A percentile compares a stretch with the other conserved stretches of the same genome.
These are phyloP conservation scores for Drosophila subquinaria DNA, from an alignment of 2,888 invertebrate species.

Conservation along the genomic window DNA sequence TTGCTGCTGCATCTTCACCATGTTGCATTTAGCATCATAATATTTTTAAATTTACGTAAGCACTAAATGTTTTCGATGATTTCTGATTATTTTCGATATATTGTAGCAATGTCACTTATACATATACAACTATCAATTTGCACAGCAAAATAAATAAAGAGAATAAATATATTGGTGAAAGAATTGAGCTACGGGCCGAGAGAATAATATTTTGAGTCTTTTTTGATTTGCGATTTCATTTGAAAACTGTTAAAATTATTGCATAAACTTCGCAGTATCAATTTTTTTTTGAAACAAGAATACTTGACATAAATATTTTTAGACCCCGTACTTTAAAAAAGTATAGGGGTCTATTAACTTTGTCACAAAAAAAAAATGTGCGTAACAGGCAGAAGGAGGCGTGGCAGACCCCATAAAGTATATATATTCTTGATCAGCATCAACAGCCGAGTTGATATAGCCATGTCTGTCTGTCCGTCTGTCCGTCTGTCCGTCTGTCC, in stretches of 20 bases:
- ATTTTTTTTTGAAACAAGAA: background rate
- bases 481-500: no score
- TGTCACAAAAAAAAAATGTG: no score
- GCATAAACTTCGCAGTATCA: background rate
- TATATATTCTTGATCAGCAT: no score
- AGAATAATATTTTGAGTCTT: background rate
- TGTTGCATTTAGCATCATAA: slow-evolving; percentile 15
- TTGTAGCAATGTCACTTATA: slow-evolving; percentile 3
- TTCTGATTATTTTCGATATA: slow-evolving; percentile 19
- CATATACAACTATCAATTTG: slow-evolving; percentile 13
- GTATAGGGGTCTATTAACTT: no score
- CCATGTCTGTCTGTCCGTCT: no score
- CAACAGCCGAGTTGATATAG: no score
- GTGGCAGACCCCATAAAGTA: no score
- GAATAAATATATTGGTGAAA: background rate
- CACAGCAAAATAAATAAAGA: slow-evolving; percentile 1
- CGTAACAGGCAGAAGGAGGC: no score
- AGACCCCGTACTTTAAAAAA: no score
- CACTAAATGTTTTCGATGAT: slow-evolving; percentile 24
- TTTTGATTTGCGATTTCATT: background rate
- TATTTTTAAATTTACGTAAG: slow-evolving; percentile 21
- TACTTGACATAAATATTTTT: no score
- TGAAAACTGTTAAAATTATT: background rate
- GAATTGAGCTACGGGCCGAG: background rate
- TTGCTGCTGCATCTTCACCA: slow-evolving; percentile 7